Evolutionary conservation across 2,113 vertebrate genomes (phyloP).

Genomic region (Myrmophylax atrothorax): DNA sequence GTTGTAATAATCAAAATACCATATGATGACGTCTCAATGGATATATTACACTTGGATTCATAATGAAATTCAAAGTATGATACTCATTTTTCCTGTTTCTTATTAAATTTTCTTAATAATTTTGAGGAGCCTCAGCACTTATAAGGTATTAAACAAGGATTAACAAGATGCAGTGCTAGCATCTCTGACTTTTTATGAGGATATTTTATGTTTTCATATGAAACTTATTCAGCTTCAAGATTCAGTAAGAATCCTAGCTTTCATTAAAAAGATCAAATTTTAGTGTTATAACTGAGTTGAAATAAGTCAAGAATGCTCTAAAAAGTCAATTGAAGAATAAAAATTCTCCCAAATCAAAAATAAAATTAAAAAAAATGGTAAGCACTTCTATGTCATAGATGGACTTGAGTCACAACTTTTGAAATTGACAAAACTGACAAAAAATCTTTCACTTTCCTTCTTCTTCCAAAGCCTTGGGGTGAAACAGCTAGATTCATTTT

Average conservation of each 20-base stretch:
- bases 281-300: neutral
- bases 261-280: neutral
- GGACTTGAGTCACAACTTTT: neutral
- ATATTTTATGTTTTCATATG: neutral
- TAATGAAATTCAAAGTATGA: neutral
- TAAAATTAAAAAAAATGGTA: neutral
- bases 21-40: neutral
- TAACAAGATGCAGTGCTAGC: neutral
- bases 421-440: neutral
- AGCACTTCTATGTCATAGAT: fast-evolving
- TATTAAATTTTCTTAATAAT: neutral
- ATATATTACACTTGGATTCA: neutral
- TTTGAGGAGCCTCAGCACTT: neutral
- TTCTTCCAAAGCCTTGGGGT: neutral
- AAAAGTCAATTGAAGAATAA: neutral
- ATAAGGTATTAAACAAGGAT: neutral
- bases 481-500: neutral
- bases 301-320: neutral
- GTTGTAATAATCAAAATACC: neutral
- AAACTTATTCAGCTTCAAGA: neutral
- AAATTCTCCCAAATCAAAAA: neutral
- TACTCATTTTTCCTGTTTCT: neutral
- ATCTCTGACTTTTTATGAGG: neutral
- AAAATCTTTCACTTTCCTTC: neutral
- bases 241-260: neutral